These are phyloP conservation scores for Disparrhopalites patrizii DNA, from an alignment of 2,888 invertebrate species.

Conservation along the genomic window DNA sequence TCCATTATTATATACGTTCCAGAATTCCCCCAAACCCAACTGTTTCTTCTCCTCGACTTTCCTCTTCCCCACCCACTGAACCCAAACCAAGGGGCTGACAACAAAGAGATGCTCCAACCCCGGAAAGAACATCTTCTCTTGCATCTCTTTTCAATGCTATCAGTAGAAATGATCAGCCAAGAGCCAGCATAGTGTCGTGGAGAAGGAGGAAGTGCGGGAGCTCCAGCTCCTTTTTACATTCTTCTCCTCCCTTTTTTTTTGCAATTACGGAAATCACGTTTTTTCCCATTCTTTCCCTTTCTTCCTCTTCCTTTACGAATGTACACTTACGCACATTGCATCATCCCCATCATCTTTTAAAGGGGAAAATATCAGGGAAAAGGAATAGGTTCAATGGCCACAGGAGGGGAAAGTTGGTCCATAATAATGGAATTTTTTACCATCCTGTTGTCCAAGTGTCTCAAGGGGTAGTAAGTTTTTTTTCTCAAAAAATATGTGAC, in stretches of 20 bases:
- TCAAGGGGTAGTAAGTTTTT: no score
- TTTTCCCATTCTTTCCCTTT: background rate
- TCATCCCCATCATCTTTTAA: background rate
- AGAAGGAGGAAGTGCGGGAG: background rate
- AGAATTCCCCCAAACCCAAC: no score
- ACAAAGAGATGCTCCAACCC: no score
- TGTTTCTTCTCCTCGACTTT: slow-evolving; percentile 4
- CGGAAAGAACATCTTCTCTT: background rate
- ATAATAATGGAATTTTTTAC: background rate
- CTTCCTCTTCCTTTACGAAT: background rate
- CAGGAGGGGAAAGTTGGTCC: background rate
- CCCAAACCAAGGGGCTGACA: no score
- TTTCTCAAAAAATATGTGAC: no score
- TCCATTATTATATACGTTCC: no score
- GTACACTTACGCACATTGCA: background rate
- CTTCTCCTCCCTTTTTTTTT: slow-evolving; percentile 18
- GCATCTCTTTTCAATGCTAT: slow-evolving; percentile 14
- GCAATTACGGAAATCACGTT: slow-evolving; percentile 27
- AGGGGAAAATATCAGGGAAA: background rate
- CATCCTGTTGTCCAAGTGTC: no score
- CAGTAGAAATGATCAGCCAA: slow-evolving; percentile 7
- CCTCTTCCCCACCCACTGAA: background rate
- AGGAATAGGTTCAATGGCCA: background rate
- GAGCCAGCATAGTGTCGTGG: background rate
- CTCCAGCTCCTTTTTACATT: background rate